phyloP scores from a whole-genome alignment of 1,140 invertebrate genomes.

The Venturia canescens region DNA sequence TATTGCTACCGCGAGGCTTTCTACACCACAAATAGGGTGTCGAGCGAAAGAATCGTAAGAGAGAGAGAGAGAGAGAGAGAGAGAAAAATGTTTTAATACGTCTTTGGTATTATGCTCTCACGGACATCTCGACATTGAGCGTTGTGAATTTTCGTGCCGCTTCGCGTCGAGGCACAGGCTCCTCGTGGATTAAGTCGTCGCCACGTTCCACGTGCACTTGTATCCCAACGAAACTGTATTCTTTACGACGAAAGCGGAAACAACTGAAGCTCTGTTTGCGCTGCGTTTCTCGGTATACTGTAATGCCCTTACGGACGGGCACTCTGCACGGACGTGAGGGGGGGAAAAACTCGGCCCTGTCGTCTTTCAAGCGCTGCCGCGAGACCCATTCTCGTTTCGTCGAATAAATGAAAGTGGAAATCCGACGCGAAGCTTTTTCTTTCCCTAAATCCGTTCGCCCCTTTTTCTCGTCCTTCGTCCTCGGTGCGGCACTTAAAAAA shows the following conservation, averaged over 20 bases:
- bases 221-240: background rate
- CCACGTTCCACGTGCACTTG: constrained; percentile 10
- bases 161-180: background rate
- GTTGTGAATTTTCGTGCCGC: background rate
- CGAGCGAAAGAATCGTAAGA: constrained; percentile 11
- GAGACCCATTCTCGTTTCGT: background rate
- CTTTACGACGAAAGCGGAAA: constrained; percentile 1
- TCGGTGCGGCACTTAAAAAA: background rate
- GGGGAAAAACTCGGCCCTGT: constrained; percentile 9
- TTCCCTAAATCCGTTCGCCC: background rate
- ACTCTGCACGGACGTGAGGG: background rate
- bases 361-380: constrained; percentile 1
- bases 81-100: background rate
- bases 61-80: constrained; percentile 42
- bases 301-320: no score
- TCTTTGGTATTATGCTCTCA: constrained; percentile 40
- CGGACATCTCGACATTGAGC: constrained; percentile 32
- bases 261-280: background rate
- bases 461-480: background rate
- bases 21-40: background rate
- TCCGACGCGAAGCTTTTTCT: background rate
- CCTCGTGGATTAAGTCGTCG: constrained; percentile 32
- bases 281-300: background rate
- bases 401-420: background rate
- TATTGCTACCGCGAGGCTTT: background rate